Conservation (phyloP, 2,113 vertebrate species). For the Polypterus senegalus region DNA sequence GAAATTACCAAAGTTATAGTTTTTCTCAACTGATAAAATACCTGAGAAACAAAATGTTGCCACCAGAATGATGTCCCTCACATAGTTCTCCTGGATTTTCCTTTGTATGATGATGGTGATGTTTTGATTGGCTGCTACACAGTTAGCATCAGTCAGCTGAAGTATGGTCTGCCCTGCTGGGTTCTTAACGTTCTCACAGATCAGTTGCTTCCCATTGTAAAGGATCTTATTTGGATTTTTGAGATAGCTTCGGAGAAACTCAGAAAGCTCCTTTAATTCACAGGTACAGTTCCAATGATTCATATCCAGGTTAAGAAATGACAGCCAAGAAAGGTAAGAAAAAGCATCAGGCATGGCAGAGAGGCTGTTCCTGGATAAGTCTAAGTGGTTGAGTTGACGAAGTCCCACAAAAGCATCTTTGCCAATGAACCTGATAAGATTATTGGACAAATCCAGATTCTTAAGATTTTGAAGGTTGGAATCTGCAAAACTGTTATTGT, state of each 20-base stretch:
- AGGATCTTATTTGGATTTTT: conserved; percentile 42
- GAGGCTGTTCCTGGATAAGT: conserved; percentile 60
- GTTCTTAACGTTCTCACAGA: conserved; percentile 35
- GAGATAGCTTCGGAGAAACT: conserved; percentile 46
- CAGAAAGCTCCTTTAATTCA: conserved; percentile 41
- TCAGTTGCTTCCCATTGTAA: conserved; percentile 38
- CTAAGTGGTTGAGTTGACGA: conserved; percentile 39
- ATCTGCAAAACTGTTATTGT: conserved; percentile 37
- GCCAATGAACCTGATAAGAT: conserved; percentile 46
- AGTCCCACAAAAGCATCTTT: conserved; percentile 44
- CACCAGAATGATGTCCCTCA: conserved; percentile 50
- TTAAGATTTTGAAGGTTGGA: conserved; percentile 41
- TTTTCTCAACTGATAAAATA: conserved; percentile 18
- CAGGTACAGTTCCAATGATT: conserved; percentile 64
- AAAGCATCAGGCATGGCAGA: conserved; percentile 43
- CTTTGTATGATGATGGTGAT: conserved; percentile 37
- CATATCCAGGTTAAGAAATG: conserved; percentile 47
- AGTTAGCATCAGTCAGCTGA: conserved; percentile 52
- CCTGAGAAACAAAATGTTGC: conserved; percentile 59
- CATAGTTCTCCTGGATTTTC: conserved; percentile 28
- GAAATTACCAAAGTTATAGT: too few species aligned
- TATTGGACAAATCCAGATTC: conserved; percentile 57
- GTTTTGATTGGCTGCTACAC: conserved; percentile 45
- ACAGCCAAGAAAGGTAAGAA: conserved; percentile 46
- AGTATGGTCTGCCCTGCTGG: conserved; percentile 34